Base-by-base conservation (phyloP, 1,140 invertebrate species). In the Apocrypta bakeri region DNA sequence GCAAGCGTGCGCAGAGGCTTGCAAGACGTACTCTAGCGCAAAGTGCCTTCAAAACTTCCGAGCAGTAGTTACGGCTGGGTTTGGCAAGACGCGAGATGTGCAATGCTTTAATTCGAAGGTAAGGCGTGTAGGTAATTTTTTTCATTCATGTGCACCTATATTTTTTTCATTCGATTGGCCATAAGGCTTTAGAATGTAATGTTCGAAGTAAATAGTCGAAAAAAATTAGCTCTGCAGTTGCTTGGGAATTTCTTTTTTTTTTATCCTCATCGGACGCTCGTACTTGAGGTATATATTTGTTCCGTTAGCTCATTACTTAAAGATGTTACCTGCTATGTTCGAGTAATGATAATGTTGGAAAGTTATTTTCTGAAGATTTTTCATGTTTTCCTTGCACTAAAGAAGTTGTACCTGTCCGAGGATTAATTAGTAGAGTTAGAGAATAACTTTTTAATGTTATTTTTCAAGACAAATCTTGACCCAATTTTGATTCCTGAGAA, bases 241-340 rank as follows among this genome's bases (percentile, higher is more conserved):
- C 9, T 7, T 63, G 56, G 14, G 37, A 42, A 61, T 48, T 72
- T 63, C 33, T 37, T 72, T 72, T 37, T 37, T 37, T 4, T 61
- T 79, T 29, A 74, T 81, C 71, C 17, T 12, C 11, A 21, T 33
- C n/a, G n/a, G 21, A 1, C 17, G 24, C 21, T 56, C 4, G 24
- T 21, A 81, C 6, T 69, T 76, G 31, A 31, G 11, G 66, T 24
- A 24, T 24, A 71, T 25, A 66, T 37, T 82, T 82, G 37, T 82
- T 63, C 66, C 74, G 68, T 78, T 78, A 72, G 29, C 33, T 78
- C 74, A 42, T 77, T 72, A 72, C 40, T 82, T 64, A 77, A 71
- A 77, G 48, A 82, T 78, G 80, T 78, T 48, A 25, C 73, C 17
- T 31, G 24, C 21, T 72, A 42, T 31, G 66, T 73, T 73, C 68